Evolutionary conservation across 2,113 vertebrate genomes (phyloP), one percentile per base, ranked within the genome.

Genomic region (Pomatostomus ruficeps): DNA sequence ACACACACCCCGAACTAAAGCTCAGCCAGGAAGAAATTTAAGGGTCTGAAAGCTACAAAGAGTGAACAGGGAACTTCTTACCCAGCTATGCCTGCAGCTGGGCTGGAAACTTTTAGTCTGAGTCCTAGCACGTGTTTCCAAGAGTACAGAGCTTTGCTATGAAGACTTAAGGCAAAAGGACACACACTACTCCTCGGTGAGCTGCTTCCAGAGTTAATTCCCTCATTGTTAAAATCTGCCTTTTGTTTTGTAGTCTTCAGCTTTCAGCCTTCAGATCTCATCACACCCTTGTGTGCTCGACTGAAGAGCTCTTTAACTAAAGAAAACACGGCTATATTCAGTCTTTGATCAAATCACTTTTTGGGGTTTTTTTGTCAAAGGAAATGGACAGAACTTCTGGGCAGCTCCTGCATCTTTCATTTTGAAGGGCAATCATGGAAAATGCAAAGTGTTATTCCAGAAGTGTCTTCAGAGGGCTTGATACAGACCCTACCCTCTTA

Each of bases 291-390:
- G 33, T 31, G 54, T 45, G 31, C 58, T 91, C 1, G 0, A 10
- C 54, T 73, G 85, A 95, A 88, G 91, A 91, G 67, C 58, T 91
- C 78, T 83, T 93, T 28, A 88, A 33, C 54, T 85, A 40, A 61
- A 94, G 87, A 85, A 93, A 95, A 83, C 54, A 55, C 49, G n/a
- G 77, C 23, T 52, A 65, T 19, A 26, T 57, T 74, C 66, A 82
- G 35, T 46, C 78, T 94, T 79, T 55, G 79, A 85, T 89, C 77
- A 85, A 92, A 81, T 74, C 31, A 71, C 14, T 87, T 88, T 85
- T 57, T 6, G 1, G 0, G 51, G 65, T 66, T 62, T 49, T 54
- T 79, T 66, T 88, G 62, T 91, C 55, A 79, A 85, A 54, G 4
- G 31, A 40, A 85, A 88, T 0, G 0, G 29, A 29, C 29, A 89